A percentile compares a stretch with the other conserved stretches of the same genome.
These are phyloP conservation scores for Limosa lapponica DNA, from an alignment of 2,797 vertebrate species.

Conservation along the genomic window DNA sequence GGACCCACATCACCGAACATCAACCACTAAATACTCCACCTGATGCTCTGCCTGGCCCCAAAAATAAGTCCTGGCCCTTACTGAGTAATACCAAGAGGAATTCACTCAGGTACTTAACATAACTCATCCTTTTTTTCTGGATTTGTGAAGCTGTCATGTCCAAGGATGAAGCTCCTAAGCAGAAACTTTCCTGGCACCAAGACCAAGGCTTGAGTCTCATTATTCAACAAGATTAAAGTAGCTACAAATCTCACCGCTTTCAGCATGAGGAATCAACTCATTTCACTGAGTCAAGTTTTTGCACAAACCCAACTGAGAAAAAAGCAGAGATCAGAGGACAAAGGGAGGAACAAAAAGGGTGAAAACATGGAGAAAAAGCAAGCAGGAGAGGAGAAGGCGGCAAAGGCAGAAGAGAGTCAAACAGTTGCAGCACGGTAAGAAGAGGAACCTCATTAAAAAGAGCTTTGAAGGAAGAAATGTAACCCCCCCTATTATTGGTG, in stretches of 20 bases:
- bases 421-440: background rate
- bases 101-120: background rate
- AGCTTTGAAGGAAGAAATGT: background rate
- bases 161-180: constrained; percentile 4
- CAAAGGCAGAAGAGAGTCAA: background rate
- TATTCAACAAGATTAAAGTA: constrained; percentile 6
- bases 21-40: background rate
- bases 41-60: background rate
- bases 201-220: constrained; percentile 3
- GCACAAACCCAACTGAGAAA: background rate
- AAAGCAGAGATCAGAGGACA: background rate
- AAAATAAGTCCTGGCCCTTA: background rate
- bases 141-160: background rate
- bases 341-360: background rate
- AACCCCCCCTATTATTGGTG: background rate
- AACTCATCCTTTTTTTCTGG: background rate
- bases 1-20: background rate
- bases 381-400: background rate
- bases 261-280: constrained; percentile 1
- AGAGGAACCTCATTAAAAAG: background rate
- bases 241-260: background rate
- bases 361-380: background rate
- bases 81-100: background rate
- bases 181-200: constrained; percentile 21
- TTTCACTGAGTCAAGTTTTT: background rate